Base-by-base conservation (phyloP, 1,140 invertebrate genomes). In the Vollenhovia emeryi region DNA sequence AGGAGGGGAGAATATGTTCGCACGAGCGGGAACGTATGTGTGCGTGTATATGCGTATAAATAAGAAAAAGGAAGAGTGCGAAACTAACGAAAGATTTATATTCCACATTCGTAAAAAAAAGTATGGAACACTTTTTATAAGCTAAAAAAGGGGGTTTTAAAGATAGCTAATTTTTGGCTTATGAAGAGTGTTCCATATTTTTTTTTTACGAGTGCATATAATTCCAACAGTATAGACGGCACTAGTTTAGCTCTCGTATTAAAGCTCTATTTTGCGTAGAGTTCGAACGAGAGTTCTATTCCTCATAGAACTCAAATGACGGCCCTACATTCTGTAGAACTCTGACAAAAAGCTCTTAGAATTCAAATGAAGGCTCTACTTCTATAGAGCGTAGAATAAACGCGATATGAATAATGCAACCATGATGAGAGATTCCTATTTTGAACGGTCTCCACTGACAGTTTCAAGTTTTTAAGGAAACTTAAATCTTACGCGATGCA, bases 51-150 rank as follows among this genome's bases (percentile, higher is more conserved):
- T 73, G 52, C 27, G 68, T 15, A 57, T 43, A 50, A 24, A 45
- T 18, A 43, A 40, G 48, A 50, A 50, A 30, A 43, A 30, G 21
- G 33, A 80, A 21, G 36, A 57, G 24, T 57, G 13, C n/a, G 64
- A 30, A 21, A 71, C 36, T 30, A 66, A 66, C 18, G 50, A 82
- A 71, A 82, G 50, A 73, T 82, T 57, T 82, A 69, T 69, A 82
- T 82, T 57, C n/a, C n/a, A n/a, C n/a, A n/a, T n/a, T n/a, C n/a
- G n/a, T n/a, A n/a, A n/a, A n/a, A n/a, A n/a, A n/a, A n/a, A n/a
- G n/a, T n/a, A n/a, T n/a, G n/a, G n/a, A n/a, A n/a, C n/a, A n/a
- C n/a, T n/a, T n/a, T n/a, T n/a, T n/a, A n/a, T n/a, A n/a, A n/a
- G n/a, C n/a, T n/a, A n/a, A n/a, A n/a, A n/a, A n/a, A n/a, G n/a